phyloP scores from a whole-genome alignment of 2,797 vertebrate genomes.

The Pseudocheirus occidentalis region DNA sequence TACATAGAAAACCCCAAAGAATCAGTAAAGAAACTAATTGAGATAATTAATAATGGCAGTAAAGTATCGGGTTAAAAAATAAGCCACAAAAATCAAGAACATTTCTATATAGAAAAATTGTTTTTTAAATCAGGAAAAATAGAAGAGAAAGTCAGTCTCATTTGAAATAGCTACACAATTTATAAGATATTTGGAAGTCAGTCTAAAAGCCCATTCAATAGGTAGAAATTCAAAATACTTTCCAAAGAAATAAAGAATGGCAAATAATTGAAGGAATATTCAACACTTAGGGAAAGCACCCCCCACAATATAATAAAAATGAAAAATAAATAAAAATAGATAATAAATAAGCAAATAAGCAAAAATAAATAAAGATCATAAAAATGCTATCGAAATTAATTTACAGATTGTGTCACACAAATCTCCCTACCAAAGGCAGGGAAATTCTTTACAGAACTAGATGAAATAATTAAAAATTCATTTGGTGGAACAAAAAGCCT shows the following conservation, averaged over 20 bases:
- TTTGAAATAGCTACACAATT: background rate
- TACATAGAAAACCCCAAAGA: background rate
- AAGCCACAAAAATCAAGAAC: too few relatives aligned
- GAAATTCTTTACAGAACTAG: background rate
- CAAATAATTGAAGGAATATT: background rate
- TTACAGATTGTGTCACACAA: background rate
- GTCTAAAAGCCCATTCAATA: background rate
- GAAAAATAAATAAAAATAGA: too few relatives aligned
- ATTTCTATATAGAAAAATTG: too few relatives aligned
- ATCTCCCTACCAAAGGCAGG: background rate
- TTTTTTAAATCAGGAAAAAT: background rate
- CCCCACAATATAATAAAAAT: background rate
- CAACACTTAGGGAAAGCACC: background rate
- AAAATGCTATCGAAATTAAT: background rate
- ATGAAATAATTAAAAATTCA: background rate
- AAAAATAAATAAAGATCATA: too few relatives aligned
- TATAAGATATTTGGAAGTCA: background rate
- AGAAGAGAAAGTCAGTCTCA: background rate
- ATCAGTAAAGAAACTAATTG: background rate
- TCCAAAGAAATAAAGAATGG: background rate
- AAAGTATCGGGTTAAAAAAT: background rate
- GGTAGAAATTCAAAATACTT: background rate
- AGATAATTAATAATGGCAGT: background rate
- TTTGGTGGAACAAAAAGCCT: background rate
- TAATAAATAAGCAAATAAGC: too few relatives aligned